Evolutionary conservation across 2,113 vertebrate species (phyloP).

Genomic region (Muntiacus muntjak): DNA sequence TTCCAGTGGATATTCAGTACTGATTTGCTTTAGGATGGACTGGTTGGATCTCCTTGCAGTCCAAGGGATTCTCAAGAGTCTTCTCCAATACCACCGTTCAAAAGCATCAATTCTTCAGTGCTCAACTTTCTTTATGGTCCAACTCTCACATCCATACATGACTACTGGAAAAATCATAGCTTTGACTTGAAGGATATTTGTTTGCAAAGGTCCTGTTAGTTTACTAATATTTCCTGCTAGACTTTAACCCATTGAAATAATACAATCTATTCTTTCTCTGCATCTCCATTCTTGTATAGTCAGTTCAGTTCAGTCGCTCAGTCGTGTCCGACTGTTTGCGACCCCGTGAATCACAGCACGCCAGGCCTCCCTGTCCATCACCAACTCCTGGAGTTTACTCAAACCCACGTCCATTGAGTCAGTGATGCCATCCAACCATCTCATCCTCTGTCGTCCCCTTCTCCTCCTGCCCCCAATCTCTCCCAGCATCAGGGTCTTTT

Average conservation of each 20-base stretch:
- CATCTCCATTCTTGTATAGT: not conserved
- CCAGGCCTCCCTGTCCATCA: no score
- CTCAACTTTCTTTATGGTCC: not conserved
- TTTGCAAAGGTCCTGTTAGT: not conserved
- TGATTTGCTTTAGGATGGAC: not conserved
- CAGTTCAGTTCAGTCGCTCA: no score
- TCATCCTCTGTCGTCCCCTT: no score
- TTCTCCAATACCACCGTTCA: not conserved
- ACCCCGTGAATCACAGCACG: no score
- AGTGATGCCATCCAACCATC: no score
- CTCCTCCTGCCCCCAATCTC: no score
- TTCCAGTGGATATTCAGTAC: not conserved
- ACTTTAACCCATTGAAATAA: not conserved
- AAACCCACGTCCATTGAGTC: no score
- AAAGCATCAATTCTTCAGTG: not conserved
- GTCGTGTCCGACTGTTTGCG: no score
- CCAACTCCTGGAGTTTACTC: no score
- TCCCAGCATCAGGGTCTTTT: no score
- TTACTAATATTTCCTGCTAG: not conserved
- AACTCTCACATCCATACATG: not conserved
- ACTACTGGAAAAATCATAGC: not conserved
- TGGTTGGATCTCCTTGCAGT: not conserved
- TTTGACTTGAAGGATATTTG: not conserved
- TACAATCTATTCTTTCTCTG: not conserved
- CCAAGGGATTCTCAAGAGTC: not conserved